Conservation (phyloP, 23 tunicate genomes). For the Diplosoma virens region DNA sequence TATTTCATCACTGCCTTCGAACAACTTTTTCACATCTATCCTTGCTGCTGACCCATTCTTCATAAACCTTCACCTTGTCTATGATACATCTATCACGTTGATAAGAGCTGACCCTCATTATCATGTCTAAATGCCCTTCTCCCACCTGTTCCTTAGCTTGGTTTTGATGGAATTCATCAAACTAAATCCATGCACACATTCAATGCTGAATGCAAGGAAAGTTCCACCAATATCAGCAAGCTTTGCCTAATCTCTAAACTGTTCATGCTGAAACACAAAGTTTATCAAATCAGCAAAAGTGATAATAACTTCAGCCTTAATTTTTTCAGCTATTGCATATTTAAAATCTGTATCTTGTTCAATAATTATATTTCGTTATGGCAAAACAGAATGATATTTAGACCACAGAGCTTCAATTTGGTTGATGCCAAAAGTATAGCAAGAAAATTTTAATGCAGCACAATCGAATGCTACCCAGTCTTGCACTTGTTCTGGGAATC, state of each 20-base stretch:
- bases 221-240: no score
- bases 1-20: background rate
- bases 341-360: no score
- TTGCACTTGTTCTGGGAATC: background rate
- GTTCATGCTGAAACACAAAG: background rate
- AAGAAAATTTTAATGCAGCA: no score
- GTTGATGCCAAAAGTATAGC: background rate
- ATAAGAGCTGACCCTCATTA: background rate
- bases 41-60: background rate
- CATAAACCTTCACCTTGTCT: no score
- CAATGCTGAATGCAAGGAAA: no score
- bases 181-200: no score
- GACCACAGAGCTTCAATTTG: background rate
- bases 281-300: background rate
- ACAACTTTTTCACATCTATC: background rate
- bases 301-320: background rate
- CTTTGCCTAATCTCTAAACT: no score
- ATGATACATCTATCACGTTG: background rate
- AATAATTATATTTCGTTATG: no score
- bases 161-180: no score
- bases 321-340: no score
- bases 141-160: background rate
- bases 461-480: background rate
- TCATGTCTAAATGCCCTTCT: background rate
- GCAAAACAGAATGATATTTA: background rate